These are phyloP conservation scores for Masticophis lateralis DNA, from an alignment of 2,797 vertebrate species.

Conservation along the genomic window DNA sequence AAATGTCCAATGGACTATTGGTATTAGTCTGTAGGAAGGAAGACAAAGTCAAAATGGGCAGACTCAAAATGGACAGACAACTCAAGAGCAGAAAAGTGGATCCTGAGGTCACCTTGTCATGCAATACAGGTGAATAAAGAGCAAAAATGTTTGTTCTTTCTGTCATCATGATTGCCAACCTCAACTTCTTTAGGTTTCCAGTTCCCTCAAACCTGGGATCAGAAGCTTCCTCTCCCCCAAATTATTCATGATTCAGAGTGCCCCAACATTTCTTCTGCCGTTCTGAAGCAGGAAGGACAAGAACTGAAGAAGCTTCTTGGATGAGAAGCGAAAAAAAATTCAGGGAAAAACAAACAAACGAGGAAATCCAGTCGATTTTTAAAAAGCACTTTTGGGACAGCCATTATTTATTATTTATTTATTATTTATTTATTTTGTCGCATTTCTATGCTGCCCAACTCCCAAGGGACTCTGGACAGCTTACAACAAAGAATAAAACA, in stretches of 20 bases:
- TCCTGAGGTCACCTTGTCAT: background rate
- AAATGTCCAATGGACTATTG: background rate
- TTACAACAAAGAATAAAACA: too few species aligned
- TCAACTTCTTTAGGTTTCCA: background rate
- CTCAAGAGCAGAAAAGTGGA: background rate
- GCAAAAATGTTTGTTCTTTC: background rate
- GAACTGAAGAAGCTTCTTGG: background rate
- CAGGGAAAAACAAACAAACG: background rate
- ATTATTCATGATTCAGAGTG: background rate
- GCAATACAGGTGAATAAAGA: background rate
- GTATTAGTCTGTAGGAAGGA: background rate
- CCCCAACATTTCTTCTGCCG: background rate
- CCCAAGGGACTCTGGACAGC: too few species aligned
- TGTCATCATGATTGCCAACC: background rate
- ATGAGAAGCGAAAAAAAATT: background rate
- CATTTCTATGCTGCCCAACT: too few species aligned
- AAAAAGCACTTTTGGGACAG: background rate
- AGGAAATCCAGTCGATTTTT: background rate
- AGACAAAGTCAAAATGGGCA: background rate
- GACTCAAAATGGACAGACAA: background rate
- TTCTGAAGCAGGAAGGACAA: background rate
- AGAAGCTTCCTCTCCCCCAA: background rate
- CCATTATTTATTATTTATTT: background rate
- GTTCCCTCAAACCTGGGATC: background rate
- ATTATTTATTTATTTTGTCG: too few species aligned